Base-by-base conservation (phyloP, 2,113 vertebrate genomes). In the Channa maculata region DNA sequence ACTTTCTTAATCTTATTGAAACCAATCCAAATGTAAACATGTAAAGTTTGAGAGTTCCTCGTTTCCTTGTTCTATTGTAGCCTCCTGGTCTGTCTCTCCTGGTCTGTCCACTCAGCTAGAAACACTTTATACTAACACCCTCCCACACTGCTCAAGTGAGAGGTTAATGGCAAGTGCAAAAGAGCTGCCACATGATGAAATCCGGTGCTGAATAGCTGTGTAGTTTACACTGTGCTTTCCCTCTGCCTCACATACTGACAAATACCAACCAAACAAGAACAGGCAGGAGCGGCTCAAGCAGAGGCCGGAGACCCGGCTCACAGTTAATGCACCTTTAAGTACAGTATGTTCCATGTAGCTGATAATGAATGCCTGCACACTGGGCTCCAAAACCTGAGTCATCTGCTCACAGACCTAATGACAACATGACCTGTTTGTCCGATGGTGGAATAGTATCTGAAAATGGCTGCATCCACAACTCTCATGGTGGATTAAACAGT, bases 341-440 rank as follows among this genome's bases (percentile, higher is more conserved):
- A 66, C 66, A 71, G 67, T 57, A 57, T 55, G 66, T 80, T 61
- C 63, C 24, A 53, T 44, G 24, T 78, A 73, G 75, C 74, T 76
- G 75, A 45, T 55, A 15, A 75, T 73, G 52, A 43, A 60, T 24
- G 33, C 59, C 52, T 64, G 49, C 8, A 76, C 24, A 24, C 24
- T 24, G 24, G 24, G 24, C 24, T 24, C 24, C 24, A 24, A 24
- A 24, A 24, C 24, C 24, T 36, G 14, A 58, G 38, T 72, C 57
- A 51, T 51, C 46, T 64, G 39, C 59, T 73, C 51, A 24, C 46
- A 67, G 36, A 53, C 44, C 5, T 4, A 12, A 54, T 4, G 39
- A 41, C 6, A 24, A 24, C 24, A 24, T 24, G 24, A 24, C 24
- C 54, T 41, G 39, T 7, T 41, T 41, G 39, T 37, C 12, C 4